Evolutionary conservation across 2,113 vertebrate species (phyloP).

Genomic region (Pantherophis guttatus): DNA sequence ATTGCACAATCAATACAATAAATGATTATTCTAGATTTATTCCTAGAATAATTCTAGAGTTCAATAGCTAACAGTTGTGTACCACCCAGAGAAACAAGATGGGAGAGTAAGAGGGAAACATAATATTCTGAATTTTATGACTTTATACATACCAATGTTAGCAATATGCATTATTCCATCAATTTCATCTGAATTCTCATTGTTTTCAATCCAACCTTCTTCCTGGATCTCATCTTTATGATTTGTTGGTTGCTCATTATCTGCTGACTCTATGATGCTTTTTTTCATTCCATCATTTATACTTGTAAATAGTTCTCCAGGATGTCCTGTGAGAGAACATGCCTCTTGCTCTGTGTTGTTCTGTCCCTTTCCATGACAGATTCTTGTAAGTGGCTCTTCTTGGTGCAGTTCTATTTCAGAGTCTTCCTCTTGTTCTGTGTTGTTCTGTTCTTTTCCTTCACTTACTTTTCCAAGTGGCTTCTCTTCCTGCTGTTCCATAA

Average conservation of each 20-base stretch:
- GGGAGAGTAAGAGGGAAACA: neutral
- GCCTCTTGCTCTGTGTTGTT: neutral
- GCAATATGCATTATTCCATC: slow-evolving; percentile 63
- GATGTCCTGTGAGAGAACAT: neutral
- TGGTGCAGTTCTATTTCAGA: neutral
- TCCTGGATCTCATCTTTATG: neutral
- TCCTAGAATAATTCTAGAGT: neutral
- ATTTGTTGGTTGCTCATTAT: neutral
- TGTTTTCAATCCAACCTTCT: neutral
- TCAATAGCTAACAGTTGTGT: neutral
- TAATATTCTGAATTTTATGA: neutral
- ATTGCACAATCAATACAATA: neutral
- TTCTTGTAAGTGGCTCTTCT: neutral
- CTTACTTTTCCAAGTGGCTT: neutral
- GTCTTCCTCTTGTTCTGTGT: neutral
- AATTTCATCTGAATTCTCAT: neutral
- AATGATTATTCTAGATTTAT: neutral
- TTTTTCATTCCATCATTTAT: neutral
- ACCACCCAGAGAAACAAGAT: neutral
- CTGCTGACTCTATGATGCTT: neutral
- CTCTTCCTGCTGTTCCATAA: neutral
- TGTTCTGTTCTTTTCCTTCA: neutral
- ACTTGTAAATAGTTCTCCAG: neutral
- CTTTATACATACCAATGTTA: slow-evolving; percentile 57
- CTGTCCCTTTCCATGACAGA: neutral